Base-by-base conservation (phyloP, 1,140 invertebrate species). In the Philotrypesis tridentata region DNA sequence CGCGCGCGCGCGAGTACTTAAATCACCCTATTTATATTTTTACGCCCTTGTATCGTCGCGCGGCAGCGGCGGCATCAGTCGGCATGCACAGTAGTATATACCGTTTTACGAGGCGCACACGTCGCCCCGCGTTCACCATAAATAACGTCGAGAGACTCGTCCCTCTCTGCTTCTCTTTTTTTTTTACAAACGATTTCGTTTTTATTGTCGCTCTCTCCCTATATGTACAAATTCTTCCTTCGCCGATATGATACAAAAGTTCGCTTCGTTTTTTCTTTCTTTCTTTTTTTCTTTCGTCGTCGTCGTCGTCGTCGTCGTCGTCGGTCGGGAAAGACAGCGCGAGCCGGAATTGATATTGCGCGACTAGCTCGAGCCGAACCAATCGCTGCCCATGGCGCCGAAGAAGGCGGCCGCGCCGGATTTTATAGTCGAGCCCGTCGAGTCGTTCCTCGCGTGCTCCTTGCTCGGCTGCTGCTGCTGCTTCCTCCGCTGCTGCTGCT, bases 321-420 rank as follows among this genome's bases (percentile, higher is more conserved):
- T 29, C 48, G 48, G 48, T 7, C 48, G 48, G 7, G 48, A 17
- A 17, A 55, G 37, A 48, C 14, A 48, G 40, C 12, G 12, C 17
- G 17, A 43, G n/a, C n/a, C n/a, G n/a, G 48, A 55, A 55, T 37
- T 5, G 48, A 55, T 55, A 55, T 55, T 68, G 71, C 21, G 75
- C 21, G 75, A 71, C 79, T 89, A 92, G 85, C 88, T 91, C 11
- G 89, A 89, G 87, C 90, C 90, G 82, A 96, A 96, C 95, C 95
- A 96, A 87, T 96, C 95, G 21, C 94, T 95, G 5, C 95, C 95
- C 94, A 96, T 95, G 3, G 94, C 95, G 37, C 95, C 95, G 87
- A 96, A 96, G 89, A 96, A 94, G 0, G 95, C 95, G 0, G 95
- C 94, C 7, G 95, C 95, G 55, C 95, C 93, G 43, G 94, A 95